phyloP scores from a whole-genome alignment of 2,797 vertebrate species.

The Sebastes matsubarae region DNA sequence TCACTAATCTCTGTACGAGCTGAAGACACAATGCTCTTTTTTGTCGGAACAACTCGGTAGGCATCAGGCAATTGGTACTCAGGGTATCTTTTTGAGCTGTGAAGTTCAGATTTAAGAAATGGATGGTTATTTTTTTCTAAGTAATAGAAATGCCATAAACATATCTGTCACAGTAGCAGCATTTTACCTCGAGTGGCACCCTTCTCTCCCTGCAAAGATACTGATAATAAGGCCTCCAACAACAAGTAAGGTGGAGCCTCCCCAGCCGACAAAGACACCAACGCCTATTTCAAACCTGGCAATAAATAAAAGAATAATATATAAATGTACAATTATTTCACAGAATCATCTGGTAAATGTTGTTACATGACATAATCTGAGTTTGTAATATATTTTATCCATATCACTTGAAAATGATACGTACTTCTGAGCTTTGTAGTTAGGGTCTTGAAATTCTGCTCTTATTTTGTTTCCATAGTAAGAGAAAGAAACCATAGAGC shows the following conservation, averaged over 20 bases:
- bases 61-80: constrained; percentile 33
- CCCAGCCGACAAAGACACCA: constrained; percentile 95
- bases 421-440: constrained; percentile 76
- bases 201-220: constrained; percentile 81
- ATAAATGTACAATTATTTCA: background rate
- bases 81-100: constrained; percentile 59
- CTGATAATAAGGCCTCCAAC: constrained; percentile 90
- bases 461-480: constrained; percentile 81
- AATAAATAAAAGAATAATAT: constrained; percentile 1
- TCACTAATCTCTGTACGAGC: constrained; percentile 23
- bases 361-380: background rate
- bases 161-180: background rate
- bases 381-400: background rate
- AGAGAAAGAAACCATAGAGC: constrained; percentile 79
- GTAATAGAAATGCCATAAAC: background rate
- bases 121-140: background rate
- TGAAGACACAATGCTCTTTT: constrained; percentile 38
- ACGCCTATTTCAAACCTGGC: constrained; percentile 93
- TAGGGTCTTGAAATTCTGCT: constrained; percentile 78
- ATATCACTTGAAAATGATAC: background rate
- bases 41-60: constrained; percentile 35
- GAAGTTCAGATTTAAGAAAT: constrained; percentile 21
- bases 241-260: constrained; percentile 90
- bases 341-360: background rate
- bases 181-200: constrained; percentile 73